These are phyloP conservation scores for Notarius quadriscutis DNA, from an alignment of 2,113 vertebrate genomes.

Conservation along the genomic window DNA sequence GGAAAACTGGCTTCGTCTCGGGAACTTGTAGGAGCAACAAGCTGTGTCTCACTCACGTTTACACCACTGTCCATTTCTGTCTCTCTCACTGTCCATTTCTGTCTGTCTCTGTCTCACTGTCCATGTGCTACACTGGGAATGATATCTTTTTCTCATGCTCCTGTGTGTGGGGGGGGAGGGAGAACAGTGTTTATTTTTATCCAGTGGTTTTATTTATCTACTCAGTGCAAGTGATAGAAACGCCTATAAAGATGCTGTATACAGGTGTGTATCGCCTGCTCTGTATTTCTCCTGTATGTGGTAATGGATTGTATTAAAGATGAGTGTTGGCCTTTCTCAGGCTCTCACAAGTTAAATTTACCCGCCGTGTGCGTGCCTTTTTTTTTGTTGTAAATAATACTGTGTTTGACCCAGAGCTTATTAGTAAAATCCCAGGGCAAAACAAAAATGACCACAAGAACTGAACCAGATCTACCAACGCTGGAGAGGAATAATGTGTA, in stretches of 20 bases:
- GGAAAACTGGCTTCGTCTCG: no score
- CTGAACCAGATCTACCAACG: background rate
- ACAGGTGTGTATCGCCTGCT: slow-evolving; percentile 79
- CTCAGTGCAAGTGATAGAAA: slow-evolving; percentile 1
- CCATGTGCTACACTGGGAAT: background rate
- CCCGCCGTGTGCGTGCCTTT: background rate
- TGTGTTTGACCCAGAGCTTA: background rate
- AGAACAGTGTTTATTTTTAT: slow-evolving; percentile 55
- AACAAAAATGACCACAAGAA: no score
- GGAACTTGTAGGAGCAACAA: background rate
- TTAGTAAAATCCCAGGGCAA: background rate
- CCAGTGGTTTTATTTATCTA: slow-evolving; percentile 7
- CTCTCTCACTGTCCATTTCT: background rate
- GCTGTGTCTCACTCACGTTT: background rate
- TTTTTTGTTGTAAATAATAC: no score
- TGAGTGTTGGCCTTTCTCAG: slow-evolving; percentile 73
- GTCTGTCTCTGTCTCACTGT: background rate
- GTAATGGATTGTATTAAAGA: slow-evolving; percentile 82
- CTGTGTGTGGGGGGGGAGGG: slow-evolving; percentile 80
- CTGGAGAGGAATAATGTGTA: background rate
- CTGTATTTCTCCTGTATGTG: slow-evolving; percentile 80
- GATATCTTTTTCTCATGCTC: background rate
- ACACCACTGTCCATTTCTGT: background rate
- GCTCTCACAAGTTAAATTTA: slow-evolving; percentile 70
- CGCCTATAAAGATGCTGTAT: background rate